These are phyloP conservation scores for Stenichneumon culpator DNA, from an alignment of 2,888 invertebrate species.

Conservation along the genomic window DNA sequence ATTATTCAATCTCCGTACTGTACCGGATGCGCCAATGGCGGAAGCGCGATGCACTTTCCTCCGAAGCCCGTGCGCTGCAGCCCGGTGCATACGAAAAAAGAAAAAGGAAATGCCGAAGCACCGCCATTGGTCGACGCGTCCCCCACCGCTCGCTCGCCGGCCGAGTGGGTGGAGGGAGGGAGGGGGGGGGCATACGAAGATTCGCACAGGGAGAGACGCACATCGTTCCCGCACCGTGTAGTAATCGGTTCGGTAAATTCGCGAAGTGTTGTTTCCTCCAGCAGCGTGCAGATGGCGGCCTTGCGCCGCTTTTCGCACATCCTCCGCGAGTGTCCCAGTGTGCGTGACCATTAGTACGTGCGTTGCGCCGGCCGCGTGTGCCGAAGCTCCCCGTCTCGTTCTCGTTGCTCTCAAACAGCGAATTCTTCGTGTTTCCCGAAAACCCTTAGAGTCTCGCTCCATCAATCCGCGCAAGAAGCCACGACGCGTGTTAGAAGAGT, in stretches of 20 bases:
- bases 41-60: constrained; percentile 53
- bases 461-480: no score
- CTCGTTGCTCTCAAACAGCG: neutral
- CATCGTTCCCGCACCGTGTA: constrained; percentile 24
- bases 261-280: constrained; percentile 63
- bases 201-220: constrained; percentile 25
- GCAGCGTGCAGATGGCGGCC: constrained; percentile 75
- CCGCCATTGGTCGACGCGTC: constrained; percentile 44
- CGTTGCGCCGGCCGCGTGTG: constrained; percentile 32
- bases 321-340: constrained; percentile 29
- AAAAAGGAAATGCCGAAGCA: neutral
- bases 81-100: constrained; percentile 15
- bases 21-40: constrained; percentile 61
- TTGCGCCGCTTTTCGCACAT: constrained; percentile 70
- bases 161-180: neutral
- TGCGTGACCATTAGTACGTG: constrained; percentile 31
- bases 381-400: neutral
- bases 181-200: constrained; percentile 22
- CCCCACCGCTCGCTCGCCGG: constrained; percentile 21
- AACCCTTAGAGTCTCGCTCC: neutral
- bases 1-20: constrained; percentile 40
- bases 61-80: constrained; percentile 24
- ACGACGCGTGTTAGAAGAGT: neutral
- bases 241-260: constrained; percentile 70
- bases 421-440: neutral